These are phyloP conservation scores for Drosophila asahinai DNA, from an alignment of 1,140 invertebrate genomes.

Conservation along the genomic window DNA sequence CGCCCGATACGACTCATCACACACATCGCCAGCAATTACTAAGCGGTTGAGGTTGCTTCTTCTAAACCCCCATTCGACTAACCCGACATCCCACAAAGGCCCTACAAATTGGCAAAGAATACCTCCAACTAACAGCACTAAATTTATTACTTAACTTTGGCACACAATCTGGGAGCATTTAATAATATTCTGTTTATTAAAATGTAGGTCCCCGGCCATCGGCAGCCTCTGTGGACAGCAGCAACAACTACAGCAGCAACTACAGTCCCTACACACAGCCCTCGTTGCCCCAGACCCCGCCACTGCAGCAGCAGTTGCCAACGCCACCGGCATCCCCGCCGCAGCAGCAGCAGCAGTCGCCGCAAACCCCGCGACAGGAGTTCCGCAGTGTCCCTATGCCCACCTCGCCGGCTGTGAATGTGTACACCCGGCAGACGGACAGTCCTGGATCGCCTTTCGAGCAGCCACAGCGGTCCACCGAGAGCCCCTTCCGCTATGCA, in stretches of 20 bases:
- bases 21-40: slow-evolving; percentile 74
- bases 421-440: slow-evolving; percentile 78
- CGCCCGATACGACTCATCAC: slow-evolving; percentile 50
- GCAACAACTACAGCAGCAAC: slow-evolving; percentile 47
- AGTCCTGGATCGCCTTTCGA: slow-evolving; percentile 72
- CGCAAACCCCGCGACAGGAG: slow-evolving; percentile 49
- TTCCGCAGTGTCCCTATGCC: slow-evolving; percentile 79
- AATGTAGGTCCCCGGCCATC: slow-evolving; percentile 57
- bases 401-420: slow-evolving; percentile 66
- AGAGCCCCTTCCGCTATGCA: slow-evolving; percentile 74
- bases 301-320: slow-evolving; percentile 43
- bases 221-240: slow-evolving; percentile 33
- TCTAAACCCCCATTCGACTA: slow-evolving; percentile 67
- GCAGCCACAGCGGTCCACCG: slow-evolving; percentile 53
- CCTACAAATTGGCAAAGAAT: slow-evolving; percentile 41
- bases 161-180: not conserved
- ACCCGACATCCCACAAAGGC: slow-evolving; percentile 43
- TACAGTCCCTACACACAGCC: slow-evolving; percentile 39
- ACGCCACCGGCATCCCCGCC: slow-evolving; percentile 52
- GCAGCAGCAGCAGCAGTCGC: slow-evolving; percentile 35
- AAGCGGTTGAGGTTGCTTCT: slow-evolving; percentile 76
- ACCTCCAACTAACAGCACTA: slow-evolving; percentile 71
- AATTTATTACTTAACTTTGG: not conserved
- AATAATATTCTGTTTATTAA: not conserved
- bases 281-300: slow-evolving; percentile 44